phyloP scores from a whole-genome alignment of 2,888 invertebrate species.

The Pandemis corylana region DNA sequence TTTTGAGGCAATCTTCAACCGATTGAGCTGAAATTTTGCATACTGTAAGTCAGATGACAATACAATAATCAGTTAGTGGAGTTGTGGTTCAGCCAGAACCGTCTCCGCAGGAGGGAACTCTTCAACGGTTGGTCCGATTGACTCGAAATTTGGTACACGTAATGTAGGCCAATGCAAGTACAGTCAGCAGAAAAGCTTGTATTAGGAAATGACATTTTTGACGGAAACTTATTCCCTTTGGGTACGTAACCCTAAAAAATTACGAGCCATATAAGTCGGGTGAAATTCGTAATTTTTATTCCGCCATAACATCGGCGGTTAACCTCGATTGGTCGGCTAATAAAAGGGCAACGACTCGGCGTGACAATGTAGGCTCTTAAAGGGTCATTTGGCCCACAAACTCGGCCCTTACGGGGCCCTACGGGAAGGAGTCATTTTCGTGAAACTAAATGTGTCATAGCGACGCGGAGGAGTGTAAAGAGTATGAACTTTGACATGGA shows the following conservation, averaged over 20 bases:
- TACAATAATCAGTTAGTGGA: too few relatives aligned
- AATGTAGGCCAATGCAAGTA: too few relatives aligned
- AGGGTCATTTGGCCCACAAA: slow-evolving; percentile 33
- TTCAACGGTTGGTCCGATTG: too few relatives aligned
- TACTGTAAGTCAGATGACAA: too few relatives aligned
- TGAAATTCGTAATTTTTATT: slow-evolving; percentile 23
- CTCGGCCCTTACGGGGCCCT: slow-evolving; percentile 19
- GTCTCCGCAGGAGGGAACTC: too few relatives aligned
- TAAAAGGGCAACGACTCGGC: slow-evolving; percentile 26
- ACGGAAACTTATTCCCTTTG: too few relatives aligned
- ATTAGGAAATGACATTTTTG: too few relatives aligned
- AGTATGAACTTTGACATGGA: slow-evolving; percentile 9
- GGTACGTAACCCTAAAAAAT: slow-evolving; percentile 11
- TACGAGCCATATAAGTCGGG: slow-evolving; percentile 33
- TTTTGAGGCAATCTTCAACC: too few relatives aligned
- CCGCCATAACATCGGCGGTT: slow-evolving; percentile 33
- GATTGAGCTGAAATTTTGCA: too few relatives aligned
- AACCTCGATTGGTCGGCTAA: slow-evolving; percentile 36
- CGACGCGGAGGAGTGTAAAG: not conserved
- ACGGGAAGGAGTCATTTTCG: slow-evolving; percentile 36
- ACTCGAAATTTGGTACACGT: too few relatives aligned
- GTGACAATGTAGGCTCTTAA: slow-evolving; percentile 35
- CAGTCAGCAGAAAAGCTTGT: too few relatives aligned
- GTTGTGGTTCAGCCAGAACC: too few relatives aligned
- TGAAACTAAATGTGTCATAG: slow-evolving; percentile 32